Base-by-base conservation (phyloP, 2,797 vertebrate species). In the Meriones psammophilus region DNA sequence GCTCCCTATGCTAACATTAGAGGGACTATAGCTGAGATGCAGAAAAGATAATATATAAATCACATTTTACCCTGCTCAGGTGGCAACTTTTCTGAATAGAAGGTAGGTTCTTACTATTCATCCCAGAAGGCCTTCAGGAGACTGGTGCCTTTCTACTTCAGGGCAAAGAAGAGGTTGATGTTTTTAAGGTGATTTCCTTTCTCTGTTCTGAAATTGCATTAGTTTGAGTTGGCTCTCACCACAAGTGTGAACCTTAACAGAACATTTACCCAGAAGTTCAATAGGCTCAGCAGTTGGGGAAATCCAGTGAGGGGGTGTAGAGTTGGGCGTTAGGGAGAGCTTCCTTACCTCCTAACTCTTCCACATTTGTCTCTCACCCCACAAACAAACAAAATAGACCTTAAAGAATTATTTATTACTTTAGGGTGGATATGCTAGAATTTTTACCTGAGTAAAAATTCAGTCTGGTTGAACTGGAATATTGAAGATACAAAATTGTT, bases 251-350 rank as follows among this genome's bases (percentile, higher is more conserved):
- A 42, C 50, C 22, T 50, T 92, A 77, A 36, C 46, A 96, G 69
- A 97, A 94, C 69, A 58, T 85, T 95, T 94, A 92, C 42, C 22
- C 66, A 93, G 84, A 97, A 94, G 42, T 91, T 92, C 60, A 95
- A 71, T 50, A 78, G 39, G 58, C 39, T 92, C 42, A 83, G 22
- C 13, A 93, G 84, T 89, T 5, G 79, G 74, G 76, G 20, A 96
- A 94, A 93, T 54, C 87, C 83, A 87, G 28, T n/a, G 50, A 10
- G 50, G 50, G 9, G 50, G 50, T 50, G 50, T 50, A 50, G 50
- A 4, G 50, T 50, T 50, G 8, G 50, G 50, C 1, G 9, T 50
- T 50, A 46, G 30, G 90, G 28, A 39, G 71, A 20, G 92, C 56
- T 96, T 96, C 85, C 18, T 28, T 56, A 69, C 42, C 46, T 95